Evolutionary conservation across 2,888 invertebrate genomes (phyloP).

Genomic region (Sipunculus nudus): DNA sequence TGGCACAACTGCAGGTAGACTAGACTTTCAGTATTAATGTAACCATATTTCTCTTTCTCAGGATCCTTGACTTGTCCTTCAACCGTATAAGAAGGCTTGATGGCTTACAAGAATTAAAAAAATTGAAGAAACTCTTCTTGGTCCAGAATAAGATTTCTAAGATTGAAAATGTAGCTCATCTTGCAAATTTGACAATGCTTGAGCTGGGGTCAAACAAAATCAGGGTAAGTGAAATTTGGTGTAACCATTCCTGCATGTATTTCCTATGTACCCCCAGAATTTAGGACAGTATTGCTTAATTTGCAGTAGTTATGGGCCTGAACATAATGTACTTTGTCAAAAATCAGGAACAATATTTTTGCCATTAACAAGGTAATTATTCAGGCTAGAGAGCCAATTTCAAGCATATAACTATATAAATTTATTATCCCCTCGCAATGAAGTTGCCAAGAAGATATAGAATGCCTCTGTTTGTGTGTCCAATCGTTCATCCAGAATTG

Average conservation of each 20-base stretch:
- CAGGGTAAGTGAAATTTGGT: conserved; percentile 71
- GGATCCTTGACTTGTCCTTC: conserved; percentile 86
- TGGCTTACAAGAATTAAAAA: conserved; percentile 79
- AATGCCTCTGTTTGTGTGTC: no score
- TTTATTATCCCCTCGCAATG: no score
- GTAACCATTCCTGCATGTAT: background rate
- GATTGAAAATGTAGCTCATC: conserved; percentile 86
- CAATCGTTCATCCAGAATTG: no score
- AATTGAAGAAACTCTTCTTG: conserved; percentile 84
- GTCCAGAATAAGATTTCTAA: conserved; percentile 88
- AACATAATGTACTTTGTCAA: no score
- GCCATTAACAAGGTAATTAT: no score
- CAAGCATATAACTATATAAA: conserved; percentile 2
- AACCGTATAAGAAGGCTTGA: conserved; percentile 89
- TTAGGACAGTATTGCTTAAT: no score
- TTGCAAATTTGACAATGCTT: conserved; percentile 81
- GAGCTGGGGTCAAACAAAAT: conserved; percentile 93
- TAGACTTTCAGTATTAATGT: no score
- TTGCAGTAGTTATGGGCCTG: no score
- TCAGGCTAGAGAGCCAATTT: background rate
- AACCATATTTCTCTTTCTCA: background rate
- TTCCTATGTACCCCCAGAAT: no score
- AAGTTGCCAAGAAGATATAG: no score
- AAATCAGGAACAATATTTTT: no score
- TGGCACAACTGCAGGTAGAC: conserved; percentile 32